Conservation (phyloP, 2,888 invertebrate species). For the Oscheius onirici region DNA sequence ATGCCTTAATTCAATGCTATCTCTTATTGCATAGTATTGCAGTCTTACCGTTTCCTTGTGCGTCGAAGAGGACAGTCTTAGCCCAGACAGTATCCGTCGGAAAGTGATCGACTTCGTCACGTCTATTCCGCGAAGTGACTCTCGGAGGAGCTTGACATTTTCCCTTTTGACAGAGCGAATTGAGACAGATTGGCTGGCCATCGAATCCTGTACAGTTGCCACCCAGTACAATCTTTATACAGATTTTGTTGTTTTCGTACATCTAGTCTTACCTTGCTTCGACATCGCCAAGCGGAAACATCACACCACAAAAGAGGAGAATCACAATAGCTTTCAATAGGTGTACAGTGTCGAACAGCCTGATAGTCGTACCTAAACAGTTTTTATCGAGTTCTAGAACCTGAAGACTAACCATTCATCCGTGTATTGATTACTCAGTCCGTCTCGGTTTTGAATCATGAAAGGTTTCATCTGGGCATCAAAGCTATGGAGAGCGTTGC, state of each 20-base stretch:
- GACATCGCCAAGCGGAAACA: constrained; percentile 57
- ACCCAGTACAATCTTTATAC: constrained; percentile 52
- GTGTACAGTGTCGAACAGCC: constrained; percentile 62
- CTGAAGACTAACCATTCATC: constrained; percentile 63
- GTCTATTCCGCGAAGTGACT: constrained; percentile 5
- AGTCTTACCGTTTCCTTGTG: constrained; percentile 39
- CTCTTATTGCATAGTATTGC: background rate
- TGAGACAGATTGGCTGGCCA: constrained; percentile 65
- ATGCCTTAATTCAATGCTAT: constrained; percentile 27
- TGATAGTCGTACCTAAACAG: constrained; percentile 67
- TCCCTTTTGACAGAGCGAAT: constrained; percentile 60
- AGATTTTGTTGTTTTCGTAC: background rate
- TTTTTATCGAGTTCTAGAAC: background rate
- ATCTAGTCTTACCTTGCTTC: constrained; percentile 45
- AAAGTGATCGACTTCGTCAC: constrained; percentile 13
- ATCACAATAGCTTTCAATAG: constrained; percentile 53
- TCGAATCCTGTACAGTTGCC: constrained; percentile 70
- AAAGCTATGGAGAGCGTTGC: constrained; percentile 61
- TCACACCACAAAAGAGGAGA: constrained; percentile 67
- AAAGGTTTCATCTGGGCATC: constrained; percentile 70
- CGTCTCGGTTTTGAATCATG: constrained; percentile 65
- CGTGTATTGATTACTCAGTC: constrained; percentile 68
- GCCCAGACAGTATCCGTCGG: constrained; percentile 61
- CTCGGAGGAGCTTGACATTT: constrained; percentile 29
- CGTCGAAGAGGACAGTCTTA: constrained; percentile 63